Base-by-base conservation (phyloP, 2,113 vertebrate species). In the Notothenia rossii region DNA sequence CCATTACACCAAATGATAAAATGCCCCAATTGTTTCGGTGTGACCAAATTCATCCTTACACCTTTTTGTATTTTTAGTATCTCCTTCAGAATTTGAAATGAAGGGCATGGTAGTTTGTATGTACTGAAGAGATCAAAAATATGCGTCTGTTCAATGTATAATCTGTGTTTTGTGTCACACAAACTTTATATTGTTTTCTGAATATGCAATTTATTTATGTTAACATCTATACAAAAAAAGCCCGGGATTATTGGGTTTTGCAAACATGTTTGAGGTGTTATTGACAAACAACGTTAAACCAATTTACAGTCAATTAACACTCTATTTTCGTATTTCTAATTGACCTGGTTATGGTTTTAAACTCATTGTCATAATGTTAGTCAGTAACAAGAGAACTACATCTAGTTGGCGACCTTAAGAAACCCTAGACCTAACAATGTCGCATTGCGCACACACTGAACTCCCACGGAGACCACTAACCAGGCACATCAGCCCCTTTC, bases 391-490 rank as follows among this genome's bases (percentile, higher is more conserved):
- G 5, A n/a, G 53, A 33, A 7, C 59, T 18, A 36, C 3, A 65
- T 15, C 7, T 40, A 49, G 2, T 7, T 43, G 6, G 11, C 15
- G 4, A 50, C 18, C 12, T 29, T 36, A 17, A 40, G 18, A 18
- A 29, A 29, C 29, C 29, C 29, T 22, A 54, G 40, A 40, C 29
- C 50, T 25, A 13, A 45, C 33, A 10, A 45, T 89, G 89, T 87
- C 88, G 91, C 91, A 91, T 54, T 88, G 91, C 87, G 91, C 61
- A 80, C 62, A 40, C 48, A 62, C 8, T 40, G 36, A 73, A 70
- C 55, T 74, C n/a, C 5, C 55, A 60, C 1, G n/a, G 22, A 15
- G 1, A 46, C 20, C 3, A 61, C 15, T 20, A 50, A 11, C 4
- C 1, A 50, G 53, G 45, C 49, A 43, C n/a, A 2, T 14, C 7